phyloP scores from a whole-genome alignment of 2,113 vertebrate species.

The Callaeas wilsoni region DNA sequence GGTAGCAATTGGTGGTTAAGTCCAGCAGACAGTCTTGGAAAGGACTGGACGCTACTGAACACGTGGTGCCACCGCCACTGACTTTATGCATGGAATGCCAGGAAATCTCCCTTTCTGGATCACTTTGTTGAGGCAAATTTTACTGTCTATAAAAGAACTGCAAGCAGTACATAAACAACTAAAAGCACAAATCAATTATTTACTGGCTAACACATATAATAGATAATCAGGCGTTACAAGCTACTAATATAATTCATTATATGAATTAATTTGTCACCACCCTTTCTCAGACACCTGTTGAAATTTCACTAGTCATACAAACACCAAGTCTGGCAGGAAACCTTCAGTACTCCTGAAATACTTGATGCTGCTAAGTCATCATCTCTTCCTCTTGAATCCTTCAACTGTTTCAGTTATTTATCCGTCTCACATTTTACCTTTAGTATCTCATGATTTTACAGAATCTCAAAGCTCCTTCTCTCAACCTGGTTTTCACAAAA shows the following conservation, averaged over 20 bases:
- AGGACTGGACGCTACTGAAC: background rate
- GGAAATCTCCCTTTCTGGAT: background rate
- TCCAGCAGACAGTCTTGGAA: background rate
- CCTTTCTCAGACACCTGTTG: background rate
- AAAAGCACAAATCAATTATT: background rate
- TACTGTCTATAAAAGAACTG: background rate
- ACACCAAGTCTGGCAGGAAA: background rate
- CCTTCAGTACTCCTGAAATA: background rate
- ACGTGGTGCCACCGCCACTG: background rate
- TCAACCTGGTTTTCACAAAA: background rate
- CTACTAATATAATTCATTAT: too few species aligned
- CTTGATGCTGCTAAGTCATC: background rate
- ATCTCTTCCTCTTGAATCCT: background rate
- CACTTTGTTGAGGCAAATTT: background rate
- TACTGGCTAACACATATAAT: background rate
- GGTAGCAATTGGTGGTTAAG: background rate
- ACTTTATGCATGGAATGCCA: background rate
- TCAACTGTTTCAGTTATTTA: background rate
- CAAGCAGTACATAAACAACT: background rate
- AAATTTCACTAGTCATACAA: background rate
- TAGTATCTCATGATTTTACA: background rate
- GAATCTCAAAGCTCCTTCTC: background rate
- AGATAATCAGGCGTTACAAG: background rate
- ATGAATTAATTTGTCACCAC: background rate
- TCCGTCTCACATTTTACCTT: background rate